Conservation (phyloP, 2,888 invertebrate genomes). For the Athetis lepigone region DNA sequence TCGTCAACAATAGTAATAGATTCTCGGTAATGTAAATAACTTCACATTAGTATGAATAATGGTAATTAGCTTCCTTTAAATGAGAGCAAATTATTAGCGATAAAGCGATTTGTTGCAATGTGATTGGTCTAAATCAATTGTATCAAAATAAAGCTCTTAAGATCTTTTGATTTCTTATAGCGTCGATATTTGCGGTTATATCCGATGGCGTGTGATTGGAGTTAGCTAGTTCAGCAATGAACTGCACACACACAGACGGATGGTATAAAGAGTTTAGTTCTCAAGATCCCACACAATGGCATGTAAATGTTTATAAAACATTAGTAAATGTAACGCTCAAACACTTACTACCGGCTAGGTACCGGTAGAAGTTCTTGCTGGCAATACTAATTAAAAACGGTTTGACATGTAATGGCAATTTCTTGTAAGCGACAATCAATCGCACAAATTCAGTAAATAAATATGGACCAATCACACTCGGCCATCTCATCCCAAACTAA, state of each 20-base stretch:
- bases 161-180: not conserved
- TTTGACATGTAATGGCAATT: no score
- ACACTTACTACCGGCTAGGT: slow-evolving; percentile 5
- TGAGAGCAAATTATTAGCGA: not conserved
- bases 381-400: no score
- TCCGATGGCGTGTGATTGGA: not conserved
- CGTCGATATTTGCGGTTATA: not conserved
- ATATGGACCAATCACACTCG: no score
- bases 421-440: no score
- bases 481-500: no score
- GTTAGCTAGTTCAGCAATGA: not conserved
- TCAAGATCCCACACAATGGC: not conserved
- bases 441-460: no score
- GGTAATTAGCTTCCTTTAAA: slow-evolving; percentile 10
- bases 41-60: not conserved
- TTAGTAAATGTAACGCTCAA: not conserved
- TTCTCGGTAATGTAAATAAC: slow-evolving; percentile 18
- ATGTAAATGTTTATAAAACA: slow-evolving; percentile 5
- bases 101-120: not conserved
- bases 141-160: no score
- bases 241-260: not conserved
- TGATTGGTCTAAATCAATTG: no score
- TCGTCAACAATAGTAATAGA: slow-evolving; percentile 21
- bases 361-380: no score
- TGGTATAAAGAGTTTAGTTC: not conserved